phyloP scores from a whole-genome alignment of 2,113 vertebrate genomes.

The Nannospalax galili region DNA sequence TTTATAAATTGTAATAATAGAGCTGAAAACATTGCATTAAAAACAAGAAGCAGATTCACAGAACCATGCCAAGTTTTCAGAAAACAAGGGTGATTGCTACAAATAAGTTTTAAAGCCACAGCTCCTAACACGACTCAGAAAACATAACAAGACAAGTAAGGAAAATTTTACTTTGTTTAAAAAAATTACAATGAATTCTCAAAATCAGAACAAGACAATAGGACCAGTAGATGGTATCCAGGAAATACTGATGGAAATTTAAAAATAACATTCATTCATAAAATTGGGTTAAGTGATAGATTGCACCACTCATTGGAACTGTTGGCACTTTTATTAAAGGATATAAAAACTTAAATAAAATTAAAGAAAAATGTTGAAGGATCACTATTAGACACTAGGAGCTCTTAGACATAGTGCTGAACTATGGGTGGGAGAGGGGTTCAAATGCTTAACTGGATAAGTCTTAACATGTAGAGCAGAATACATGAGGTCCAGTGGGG shows the following conservation, averaged over 20 bases:
- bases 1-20: too few species aligned
- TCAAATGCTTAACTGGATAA: too few species aligned
- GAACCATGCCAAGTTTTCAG: background rate
- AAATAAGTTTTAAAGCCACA: background rate
- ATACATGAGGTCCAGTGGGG: too few species aligned
- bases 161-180: background rate
- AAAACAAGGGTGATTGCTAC: background rate
- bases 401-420: too few species aligned
- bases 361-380: too few species aligned
- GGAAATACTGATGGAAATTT: background rate
- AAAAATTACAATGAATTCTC: background rate
- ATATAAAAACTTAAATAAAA: too few species aligned
- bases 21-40: background rate
- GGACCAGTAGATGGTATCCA: accelerated
- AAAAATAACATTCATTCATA: background rate
- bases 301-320: too few species aligned
- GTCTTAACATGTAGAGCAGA: too few species aligned
- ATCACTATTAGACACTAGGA: too few species aligned
- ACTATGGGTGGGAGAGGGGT: too few species aligned
- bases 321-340: too few species aligned
- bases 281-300: background rate
- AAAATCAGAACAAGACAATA: background rate
- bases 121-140: background rate
- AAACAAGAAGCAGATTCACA: background rate
- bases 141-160: background rate